A percentile compares a stretch with the other conserved stretches of the same genome.
Conservation (phyloP, 2,888 invertebrate species). For the Blastobasis adustella region DNA sequence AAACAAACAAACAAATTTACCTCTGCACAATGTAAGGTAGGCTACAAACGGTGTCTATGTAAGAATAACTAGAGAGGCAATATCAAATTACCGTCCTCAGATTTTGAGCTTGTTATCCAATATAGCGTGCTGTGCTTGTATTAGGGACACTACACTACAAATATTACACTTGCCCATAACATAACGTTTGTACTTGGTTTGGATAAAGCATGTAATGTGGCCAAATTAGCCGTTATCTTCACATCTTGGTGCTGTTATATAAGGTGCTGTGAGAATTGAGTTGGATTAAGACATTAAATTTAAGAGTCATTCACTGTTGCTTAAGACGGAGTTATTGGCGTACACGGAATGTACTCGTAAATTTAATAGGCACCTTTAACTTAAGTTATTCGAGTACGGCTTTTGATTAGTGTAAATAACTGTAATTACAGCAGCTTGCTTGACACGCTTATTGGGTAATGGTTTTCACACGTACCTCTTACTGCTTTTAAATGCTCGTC, state of each 20-base stretch:
- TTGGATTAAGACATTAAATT: conserved; percentile 1
- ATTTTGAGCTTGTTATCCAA: conserved; percentile 22
- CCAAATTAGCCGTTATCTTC: background rate
- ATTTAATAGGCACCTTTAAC: too few relatives aligned
- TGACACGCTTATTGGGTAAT: too few relatives aligned
- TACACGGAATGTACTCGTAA: background rate
- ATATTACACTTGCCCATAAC: too few relatives aligned
- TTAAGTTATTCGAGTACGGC: too few relatives aligned
- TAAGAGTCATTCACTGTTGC: background rate
- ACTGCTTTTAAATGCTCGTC: too few relatives aligned
- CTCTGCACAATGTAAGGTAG: background rate
- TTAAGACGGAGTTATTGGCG: background rate
- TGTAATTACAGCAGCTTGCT: too few relatives aligned
- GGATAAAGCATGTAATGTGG: background rate
- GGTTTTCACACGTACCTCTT: too few relatives aligned
- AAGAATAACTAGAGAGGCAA: conserved; percentile 1
- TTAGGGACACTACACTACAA: background rate
- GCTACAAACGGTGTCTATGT: conserved; percentile 13
- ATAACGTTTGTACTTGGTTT: background rate
- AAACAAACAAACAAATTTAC: conserved; percentile 1
- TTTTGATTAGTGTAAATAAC: too few relatives aligned
- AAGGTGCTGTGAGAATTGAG: background rate
- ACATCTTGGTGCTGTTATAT: background rate
- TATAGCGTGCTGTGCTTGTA: conserved; percentile 27
- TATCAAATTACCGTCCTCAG: conserved; percentile 18